These are phyloP conservation scores for Echeneis naucrates DNA, from an alignment of 2,797 vertebrate genomes.

Conservation along the genomic window DNA sequence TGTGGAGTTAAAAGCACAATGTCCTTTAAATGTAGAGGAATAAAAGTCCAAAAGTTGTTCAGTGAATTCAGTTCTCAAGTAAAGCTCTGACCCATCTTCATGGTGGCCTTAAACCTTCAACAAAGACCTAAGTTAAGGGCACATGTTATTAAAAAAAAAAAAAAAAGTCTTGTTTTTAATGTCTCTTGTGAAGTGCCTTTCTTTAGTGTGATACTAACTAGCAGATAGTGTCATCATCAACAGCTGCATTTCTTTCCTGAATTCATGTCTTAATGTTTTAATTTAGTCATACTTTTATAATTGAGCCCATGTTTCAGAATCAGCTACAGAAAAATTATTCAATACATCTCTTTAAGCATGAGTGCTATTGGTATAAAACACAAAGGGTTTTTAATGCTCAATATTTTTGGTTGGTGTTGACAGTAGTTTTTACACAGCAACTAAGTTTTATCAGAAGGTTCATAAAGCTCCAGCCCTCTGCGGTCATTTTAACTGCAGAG, in stretches of 20 bases:
- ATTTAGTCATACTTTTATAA: background rate
- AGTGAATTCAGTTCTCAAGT: no score
- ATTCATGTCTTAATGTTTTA: background rate
- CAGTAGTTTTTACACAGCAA: background rate
- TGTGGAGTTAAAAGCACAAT: no score
- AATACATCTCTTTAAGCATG: background rate
- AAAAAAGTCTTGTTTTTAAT: background rate
- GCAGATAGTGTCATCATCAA: background rate
- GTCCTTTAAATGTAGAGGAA: no score
- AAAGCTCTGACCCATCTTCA: no score
- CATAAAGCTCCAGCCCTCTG: background rate
- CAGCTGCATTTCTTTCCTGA: background rate
- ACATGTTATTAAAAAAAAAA: no score
- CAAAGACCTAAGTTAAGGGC: no score
- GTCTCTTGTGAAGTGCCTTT: background rate
- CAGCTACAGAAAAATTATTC: background rate
- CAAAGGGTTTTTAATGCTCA: slow-evolving; percentile 3
- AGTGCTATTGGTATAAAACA: slow-evolving; percentile 5
- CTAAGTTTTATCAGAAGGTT: background rate
- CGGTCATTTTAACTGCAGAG: no score
- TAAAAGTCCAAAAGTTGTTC: no score
- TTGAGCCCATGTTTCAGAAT: background rate
- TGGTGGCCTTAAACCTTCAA: background rate
- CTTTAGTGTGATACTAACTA: background rate
- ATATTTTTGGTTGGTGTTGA: background rate